phyloP scores from a whole-genome alignment of 2,888 invertebrate species.

The Diaperis boleti region DNA sequence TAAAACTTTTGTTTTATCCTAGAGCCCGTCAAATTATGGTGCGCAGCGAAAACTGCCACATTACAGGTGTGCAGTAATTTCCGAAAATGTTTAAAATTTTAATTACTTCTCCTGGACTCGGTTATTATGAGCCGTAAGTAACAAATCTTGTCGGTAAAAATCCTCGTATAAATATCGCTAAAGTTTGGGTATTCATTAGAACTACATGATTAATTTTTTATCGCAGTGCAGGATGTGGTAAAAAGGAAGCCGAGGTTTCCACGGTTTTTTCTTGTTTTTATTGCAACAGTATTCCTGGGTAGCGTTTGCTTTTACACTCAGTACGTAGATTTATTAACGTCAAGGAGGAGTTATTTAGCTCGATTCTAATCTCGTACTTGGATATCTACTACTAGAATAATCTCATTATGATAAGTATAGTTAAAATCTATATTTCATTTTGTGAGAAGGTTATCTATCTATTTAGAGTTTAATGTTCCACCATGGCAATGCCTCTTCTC shows the following conservation, averaged over 20 bases:
- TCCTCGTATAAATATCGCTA: conserved; percentile 12
- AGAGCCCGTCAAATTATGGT: not conserved
- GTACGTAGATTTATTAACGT: conserved; percentile 39
- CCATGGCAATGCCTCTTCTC: no score
- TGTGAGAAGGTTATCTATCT: no score
- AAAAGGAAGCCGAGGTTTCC: conserved; percentile 42
- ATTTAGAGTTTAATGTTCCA: no score
- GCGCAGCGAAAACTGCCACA: not conserved
- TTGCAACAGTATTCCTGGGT: no score
- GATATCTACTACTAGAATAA: no score
- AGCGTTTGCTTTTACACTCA: conserved; percentile 20
- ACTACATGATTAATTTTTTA: conserved; percentile 46
- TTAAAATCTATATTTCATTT: no score
- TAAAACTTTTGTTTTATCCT: not conserved
- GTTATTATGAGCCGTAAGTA: conserved; percentile 24
- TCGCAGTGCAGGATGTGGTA: conserved; percentile 37
- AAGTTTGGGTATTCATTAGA: conserved; percentile 44
- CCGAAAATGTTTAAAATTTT: conserved; percentile 24
- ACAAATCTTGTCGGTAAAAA: conserved; percentile 32
- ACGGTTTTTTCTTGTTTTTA: conserved; percentile 43
- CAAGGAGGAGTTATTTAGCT: conserved; percentile 13
- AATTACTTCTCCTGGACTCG: conserved; percentile 12
- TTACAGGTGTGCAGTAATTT: conserved; percentile 7
- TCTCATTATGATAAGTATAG: no score
- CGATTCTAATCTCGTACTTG: no score